Base-by-base conservation (phyloP, 2,888 invertebrate species). In the Pegoplata infirma region DNA sequence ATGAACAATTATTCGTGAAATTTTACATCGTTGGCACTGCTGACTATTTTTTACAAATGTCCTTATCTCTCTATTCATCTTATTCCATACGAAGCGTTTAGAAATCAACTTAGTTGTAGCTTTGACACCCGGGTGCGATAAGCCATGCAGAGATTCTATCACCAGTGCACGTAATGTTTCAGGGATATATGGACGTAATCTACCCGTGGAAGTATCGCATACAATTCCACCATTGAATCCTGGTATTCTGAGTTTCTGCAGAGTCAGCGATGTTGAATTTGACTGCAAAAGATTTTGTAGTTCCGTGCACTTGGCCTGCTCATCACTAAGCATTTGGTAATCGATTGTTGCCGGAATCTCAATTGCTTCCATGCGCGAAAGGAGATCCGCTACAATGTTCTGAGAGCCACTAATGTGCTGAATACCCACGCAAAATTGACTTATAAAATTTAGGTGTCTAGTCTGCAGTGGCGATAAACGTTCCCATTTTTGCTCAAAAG, bases 401-500 rank as follows among this genome's bases (percentile, higher is more conserved):
- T n/a, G n/a, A n/a, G 25, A 25, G 4, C 25, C 25, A 25, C 25
- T 25, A 25, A 25, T 25, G 25, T 25, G 25, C 6, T 47, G 21
- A 3, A 67, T 36, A 4, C 46, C 32, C 0, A 40, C 5, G 5
- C 46, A 10, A 46, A 64, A 76, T 17, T 76, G 66, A 19, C 66
- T 76, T 12, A 76, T 69, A 14, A 66, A 79, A 49, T 51, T 56
- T 5, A 69, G 16, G 8, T 71, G 69, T 1, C 67, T 28, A 1
- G 67, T 49, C 55, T 67, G 53, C 0, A 61, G 58, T 10, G 67
- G 75, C 0, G 80, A 72, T 5, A 56, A 7, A 2, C 64, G 56
- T 25, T 80, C 72, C 32, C 47, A 61, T 14, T 55, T 67, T 49
- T 71, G 61, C 0, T 44, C 28, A 19, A 76, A 72, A 3, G 76